Percentiles rank a stretch among this genome's conserved stretches.
Conservation (phyloP, 2,888 invertebrate species). For the Corbicula japonica region DNA sequence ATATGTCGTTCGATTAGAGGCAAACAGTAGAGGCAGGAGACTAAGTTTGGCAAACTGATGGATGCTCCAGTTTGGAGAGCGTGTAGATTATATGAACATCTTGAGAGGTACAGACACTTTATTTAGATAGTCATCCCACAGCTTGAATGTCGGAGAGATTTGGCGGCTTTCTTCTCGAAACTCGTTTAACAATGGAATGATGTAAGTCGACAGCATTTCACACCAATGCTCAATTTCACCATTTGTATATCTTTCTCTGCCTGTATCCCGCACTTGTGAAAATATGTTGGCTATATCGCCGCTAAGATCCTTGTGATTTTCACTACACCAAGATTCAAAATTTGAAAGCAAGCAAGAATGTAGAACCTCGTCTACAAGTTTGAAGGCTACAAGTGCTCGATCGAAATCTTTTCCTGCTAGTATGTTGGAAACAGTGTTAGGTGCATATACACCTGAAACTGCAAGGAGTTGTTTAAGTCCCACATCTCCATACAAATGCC, state of each 20-base stretch:
- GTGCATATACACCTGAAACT: constrained; percentile 13
- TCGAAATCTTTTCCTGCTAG: constrained; percentile 27
- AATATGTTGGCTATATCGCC: background rate
- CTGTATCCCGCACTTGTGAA: background rate
- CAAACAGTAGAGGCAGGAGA: constrained; percentile 27
- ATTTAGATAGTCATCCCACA: constrained; percentile 26
- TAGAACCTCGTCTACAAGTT: constrained; percentile 20
- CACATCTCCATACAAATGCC: constrained; percentile 21
- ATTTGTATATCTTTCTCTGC: background rate
- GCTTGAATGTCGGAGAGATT: constrained; percentile 7
- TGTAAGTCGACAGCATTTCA: background rate
- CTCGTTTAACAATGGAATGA: constrained; percentile 20
- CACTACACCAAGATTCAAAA: constrained; percentile 13
- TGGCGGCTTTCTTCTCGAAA: background rate
- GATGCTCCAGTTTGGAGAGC: constrained; percentile 2
- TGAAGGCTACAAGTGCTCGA: constrained; percentile 3
- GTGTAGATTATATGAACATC: background rate
- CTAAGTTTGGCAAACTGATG: constrained; percentile 25
- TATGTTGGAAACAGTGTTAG: constrained; percentile 4
- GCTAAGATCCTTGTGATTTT: background rate
- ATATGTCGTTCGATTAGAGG: constrained; percentile 29
- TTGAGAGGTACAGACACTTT: constrained; percentile 9
- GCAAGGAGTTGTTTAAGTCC: constrained; percentile 1
- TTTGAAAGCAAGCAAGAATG: background rate
- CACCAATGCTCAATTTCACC: background rate